phyloP scores from a whole-genome alignment of 2,797 vertebrate species.

The Gadopsis bispinosus region DNA sequence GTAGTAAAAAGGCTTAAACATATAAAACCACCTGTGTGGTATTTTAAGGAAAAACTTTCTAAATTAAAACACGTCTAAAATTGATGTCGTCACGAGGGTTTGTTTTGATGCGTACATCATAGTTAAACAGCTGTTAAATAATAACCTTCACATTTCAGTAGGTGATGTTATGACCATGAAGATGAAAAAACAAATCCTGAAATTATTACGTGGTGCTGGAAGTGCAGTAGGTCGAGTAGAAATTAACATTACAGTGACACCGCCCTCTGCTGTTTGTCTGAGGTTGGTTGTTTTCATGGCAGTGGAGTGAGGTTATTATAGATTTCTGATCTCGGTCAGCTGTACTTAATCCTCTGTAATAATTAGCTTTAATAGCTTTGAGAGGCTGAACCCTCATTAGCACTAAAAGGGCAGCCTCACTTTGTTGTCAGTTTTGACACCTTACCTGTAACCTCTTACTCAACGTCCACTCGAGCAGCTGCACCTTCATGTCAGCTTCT shows the following conservation, averaged over 20 bases:
- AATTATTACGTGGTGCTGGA: neutral
- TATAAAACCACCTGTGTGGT: no score
- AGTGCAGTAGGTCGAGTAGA: neutral
- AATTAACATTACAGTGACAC: constrained; percentile 29
- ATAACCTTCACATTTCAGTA: no score
- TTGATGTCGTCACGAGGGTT: neutral
- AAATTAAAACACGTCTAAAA: neutral
- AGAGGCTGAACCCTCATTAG: neutral
- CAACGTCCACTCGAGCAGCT: neutral
- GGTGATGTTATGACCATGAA: neutral
- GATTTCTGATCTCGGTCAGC: neutral
- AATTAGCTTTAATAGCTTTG: neutral
- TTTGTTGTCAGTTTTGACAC: neutral
- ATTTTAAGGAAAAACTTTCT: neutral
- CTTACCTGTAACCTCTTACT: neutral
- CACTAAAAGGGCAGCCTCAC: neutral
- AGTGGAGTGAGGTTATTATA: neutral
- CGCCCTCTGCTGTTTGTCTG: constrained; percentile 68
- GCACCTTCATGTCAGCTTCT: neutral
- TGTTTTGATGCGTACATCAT: neutral
- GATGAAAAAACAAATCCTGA: neutral
- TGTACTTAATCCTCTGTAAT: neutral
- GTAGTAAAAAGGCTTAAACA: neutral
- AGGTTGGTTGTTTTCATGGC: neutral
- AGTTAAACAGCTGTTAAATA: neutral